Base-by-base conservation (phyloP, 2,113 vertebrate species). In the Pelecanoides urinatrix region DNA sequence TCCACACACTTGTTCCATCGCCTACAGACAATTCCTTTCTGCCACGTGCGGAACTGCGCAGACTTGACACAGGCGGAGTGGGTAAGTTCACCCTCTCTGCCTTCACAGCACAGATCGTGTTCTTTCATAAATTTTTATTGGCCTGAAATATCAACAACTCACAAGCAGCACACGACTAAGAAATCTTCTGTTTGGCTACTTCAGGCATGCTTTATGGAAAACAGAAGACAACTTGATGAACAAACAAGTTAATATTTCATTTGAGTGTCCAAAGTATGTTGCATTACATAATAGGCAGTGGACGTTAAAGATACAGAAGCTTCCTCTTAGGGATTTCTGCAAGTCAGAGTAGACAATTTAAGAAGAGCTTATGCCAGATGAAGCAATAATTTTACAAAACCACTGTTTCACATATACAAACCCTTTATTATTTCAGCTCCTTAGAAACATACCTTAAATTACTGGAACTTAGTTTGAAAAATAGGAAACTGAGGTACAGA, bases 301-400 rank as follows among this genome's bases (percentile, higher is more conserved):
- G 45, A 73, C 88, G 59, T 49, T 42, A 22, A 47, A 96, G 89
- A 55, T 16, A 59, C 65, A 91, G 76, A 61, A 66, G 27, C 29
- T 77, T 86, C 86, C 72, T 49, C 65, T 12, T 13, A 21, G 65
- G n/a, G 71, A 88, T 65, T 73, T 58, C 88, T 95, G 75, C 76
- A 55, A 86, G 53, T 44, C 82, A 81, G 58, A 61, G 58, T 9
- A 82, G 66, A 86, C 34, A 52, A 36, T 70, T 72, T 36, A 50
- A 88, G 50, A 66, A 36, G 44, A 68, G 45, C 62, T 81, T 4
- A 32, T 2, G 6, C 59, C 63, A 94, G 55, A 76, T 13, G 36
- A 83, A 96, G 15, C 0, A 4, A 7, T 45, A n/a, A 63, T 27
- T 59, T 66, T 45, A 59, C 52, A 86, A 90, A 72, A 10, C 23